These are phyloP conservation scores for Macrotrachela quadricornifera DNA, from an alignment of 1,140 invertebrate species.

Conservation along the genomic window DNA sequence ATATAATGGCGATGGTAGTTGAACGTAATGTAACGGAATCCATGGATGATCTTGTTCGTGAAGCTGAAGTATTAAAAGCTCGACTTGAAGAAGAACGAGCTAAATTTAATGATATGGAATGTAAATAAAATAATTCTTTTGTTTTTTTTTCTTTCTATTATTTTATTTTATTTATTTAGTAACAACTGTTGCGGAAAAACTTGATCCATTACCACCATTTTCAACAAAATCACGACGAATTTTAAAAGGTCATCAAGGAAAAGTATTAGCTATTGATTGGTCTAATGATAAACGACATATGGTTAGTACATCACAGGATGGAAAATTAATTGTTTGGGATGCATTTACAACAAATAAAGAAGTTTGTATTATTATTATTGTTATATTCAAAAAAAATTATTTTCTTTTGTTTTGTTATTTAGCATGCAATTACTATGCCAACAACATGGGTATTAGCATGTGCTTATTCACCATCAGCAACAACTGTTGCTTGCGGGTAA, in stretches of 20 bases:
- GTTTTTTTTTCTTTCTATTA: neutral
- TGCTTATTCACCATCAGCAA: conserved; percentile 85
- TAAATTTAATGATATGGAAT: conserved; percentile 84
- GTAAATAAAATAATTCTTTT: conserved; percentile 37
- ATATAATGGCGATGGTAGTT: too few relatives aligned
- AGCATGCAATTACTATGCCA: conserved; percentile 85
- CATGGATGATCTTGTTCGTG: conserved; percentile 2
- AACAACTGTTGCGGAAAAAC: conserved; percentile 65
- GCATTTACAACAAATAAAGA: conserved; percentile 90
- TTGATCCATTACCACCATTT: conserved; percentile 65
- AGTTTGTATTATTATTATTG: conserved; percentile 7
- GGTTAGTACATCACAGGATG: conserved; percentile 94
- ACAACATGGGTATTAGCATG: conserved; percentile 99
- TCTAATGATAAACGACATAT: conserved; percentile 90
- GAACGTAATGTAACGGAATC: neutral
- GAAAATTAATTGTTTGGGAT: conserved; percentile 98
- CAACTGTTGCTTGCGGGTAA: conserved; percentile 64
- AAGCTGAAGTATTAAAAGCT: conserved; percentile 38
- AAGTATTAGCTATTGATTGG: conserved; percentile 96
- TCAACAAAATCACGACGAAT: conserved; percentile 79
- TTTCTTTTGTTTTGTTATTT: conserved; percentile 7
- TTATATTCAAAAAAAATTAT: neutral
- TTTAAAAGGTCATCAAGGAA: conserved; percentile 91
- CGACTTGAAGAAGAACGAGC: conserved; percentile 85
- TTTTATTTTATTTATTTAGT: conserved; percentile 40